These are phyloP conservation scores for Drosophila subobscura DNA, from an alignment of 1,140 invertebrate genomes.

Conservation along the genomic window DNA sequence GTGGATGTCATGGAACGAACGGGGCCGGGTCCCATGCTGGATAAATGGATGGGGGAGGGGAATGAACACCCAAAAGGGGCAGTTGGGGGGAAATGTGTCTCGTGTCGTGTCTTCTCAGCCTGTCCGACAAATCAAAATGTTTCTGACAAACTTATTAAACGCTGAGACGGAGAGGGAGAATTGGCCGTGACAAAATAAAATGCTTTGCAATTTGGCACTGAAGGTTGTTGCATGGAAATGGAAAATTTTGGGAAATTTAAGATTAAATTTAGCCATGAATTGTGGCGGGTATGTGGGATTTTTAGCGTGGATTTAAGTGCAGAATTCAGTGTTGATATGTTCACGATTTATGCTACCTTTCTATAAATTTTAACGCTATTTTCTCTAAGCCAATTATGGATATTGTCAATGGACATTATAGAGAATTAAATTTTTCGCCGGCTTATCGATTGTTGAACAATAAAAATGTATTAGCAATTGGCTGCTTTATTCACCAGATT, in stretches of 20 bases:
- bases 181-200: conserved; percentile 22
- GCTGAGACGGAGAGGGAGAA: conserved; percentile 30
- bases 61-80: background rate
- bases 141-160: conserved; percentile 49
- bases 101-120: conserved; percentile 32
- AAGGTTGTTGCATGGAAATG: conserved; percentile 9
- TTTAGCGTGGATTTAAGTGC: too few species aligned
- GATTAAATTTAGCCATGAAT: background rate
- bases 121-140: conserved; percentile 53
- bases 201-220: conserved; percentile 13
- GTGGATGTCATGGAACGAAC: conserved; percentile 21
- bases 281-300: background rate
- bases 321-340: too few species aligned
- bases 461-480: too few species aligned
- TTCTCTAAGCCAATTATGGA: too few species aligned
- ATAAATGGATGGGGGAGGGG: too few species aligned
- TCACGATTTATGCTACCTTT: too few species aligned
- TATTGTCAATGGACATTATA: too few species aligned
- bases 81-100: background rate
- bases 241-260: background rate
- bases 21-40: background rate
- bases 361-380: too few species aligned
- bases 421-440: too few species aligned
- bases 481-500: too few species aligned
- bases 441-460: too few species aligned